Base-by-base conservation (phyloP, 2,113 vertebrate genomes). In the Camelus bactrianus region DNA sequence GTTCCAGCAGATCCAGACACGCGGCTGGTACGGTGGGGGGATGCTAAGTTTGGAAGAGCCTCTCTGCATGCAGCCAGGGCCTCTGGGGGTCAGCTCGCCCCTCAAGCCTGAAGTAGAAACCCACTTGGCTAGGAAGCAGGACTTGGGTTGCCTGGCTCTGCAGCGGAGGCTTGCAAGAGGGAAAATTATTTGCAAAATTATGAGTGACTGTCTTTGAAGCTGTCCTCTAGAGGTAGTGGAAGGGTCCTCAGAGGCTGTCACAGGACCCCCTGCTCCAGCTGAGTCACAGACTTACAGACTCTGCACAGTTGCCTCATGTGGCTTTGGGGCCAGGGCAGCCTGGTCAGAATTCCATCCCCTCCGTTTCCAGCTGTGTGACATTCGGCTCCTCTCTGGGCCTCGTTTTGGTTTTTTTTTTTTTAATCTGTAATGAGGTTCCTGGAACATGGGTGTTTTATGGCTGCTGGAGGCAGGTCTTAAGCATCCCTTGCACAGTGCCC, bases 281-380 rank as follows among this genome's bases (percentile, higher is more conserved):
- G 35, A 73, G 58, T 14, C 42, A 10, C 8, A 48, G 26, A 16
- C 30, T 54, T 52, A 2, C 46, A 62, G 38, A 32, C 17, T 28
- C 58, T 10, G 6, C 3, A 13, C 6, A n/a, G 32, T 0, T 28
- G 15, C 28, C 26, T 24, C 14, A 26, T 28, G 32, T 3, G 30
- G 24, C 32, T n/a, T 30, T 20, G 11, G 14, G 22, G 56, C 22
- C 38, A 7, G 20, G 69, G 6, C 82, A 32, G 3, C 19, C 22
- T 8, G 46, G 8, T 35, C 32, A 11, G 32, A 77, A 65, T 4
- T 8, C 38, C 11, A 2, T 0, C 67, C 4, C 46, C 67, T 38
- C 35, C 30, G 0, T 42, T 17, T 46, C 42, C 46, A 24, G 60
- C 60, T 10, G 0, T 9, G 38, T 16, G 69, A 28, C 7, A 0